Evolutionary conservation across 1,140 invertebrate genomes (phyloP), one percentile per base, ranked within the genome.

Genomic region (Heterodera carotae): DNA sequence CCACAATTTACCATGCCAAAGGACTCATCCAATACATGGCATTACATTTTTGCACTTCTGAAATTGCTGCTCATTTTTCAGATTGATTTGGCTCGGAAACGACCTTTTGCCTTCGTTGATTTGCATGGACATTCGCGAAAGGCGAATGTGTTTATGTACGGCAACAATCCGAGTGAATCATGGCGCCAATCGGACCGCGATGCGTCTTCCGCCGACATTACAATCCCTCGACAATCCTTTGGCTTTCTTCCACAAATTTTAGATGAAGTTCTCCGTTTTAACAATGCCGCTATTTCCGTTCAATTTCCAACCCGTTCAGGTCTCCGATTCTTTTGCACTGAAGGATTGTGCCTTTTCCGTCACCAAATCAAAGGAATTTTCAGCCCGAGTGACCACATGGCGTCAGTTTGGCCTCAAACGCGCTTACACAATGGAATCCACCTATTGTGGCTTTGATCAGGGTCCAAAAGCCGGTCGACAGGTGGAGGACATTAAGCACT

Each of bases 1-100:
- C 95, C 39, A 92, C 94, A 31, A 94, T 97, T 79, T 97, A 93
- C 92, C 94, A 97, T 88, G 93, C 94, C 7, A 97, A 94, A 90
- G 92, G 91, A 87, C 86, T 84, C 72, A 74, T 87, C 15, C 85
- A 87, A 76, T 88, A 88, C 68, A 77, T 84, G 80, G 85, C 81
- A 71, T 10, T 39, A 5, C 25, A 5, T 39, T 25, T 31, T 25
- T 31, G 15, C 36, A 29, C 22, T 67, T n/a, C 25, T 34, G 48
- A 36, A 22, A 43, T 29, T 5, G 69, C 27, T 43, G n/a, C 76
- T 29, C 31, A 33, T 1, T 78, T 80, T 76, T 69, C 53, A 85
- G 81, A 69, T 79, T 22, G 82, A 83, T 39, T 70, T 83, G 15
- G 64, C 88, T 60, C 75, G 78, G 39, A 82, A 76, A 36, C 66